These are phyloP conservation scores for Drosophila obscura DNA, from an alignment of 1,140 invertebrate species.

Conservation along the genomic window DNA sequence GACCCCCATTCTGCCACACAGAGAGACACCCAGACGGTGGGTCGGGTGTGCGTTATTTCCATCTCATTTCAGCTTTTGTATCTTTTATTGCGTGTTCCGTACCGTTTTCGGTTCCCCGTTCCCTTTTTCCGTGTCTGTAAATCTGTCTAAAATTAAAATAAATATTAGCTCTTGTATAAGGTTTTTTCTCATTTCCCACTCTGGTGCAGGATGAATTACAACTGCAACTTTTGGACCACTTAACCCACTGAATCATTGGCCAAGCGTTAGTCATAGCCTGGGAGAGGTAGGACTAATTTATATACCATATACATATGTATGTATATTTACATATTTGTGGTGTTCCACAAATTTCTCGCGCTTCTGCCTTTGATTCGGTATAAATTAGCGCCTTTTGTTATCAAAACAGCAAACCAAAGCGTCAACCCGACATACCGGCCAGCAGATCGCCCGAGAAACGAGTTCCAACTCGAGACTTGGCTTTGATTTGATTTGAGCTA, in stretches of 20 bases:
- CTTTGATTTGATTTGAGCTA: not conserved
- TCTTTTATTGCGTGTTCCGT: conserved; percentile 51
- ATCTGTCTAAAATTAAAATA: conserved; percentile 43
- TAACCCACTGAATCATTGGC: too few relatives aligned
- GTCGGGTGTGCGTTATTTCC: conserved; percentile 18
- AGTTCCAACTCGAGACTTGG: conserved; percentile 9
- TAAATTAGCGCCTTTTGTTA: conserved; percentile 71
- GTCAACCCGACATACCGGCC: not conserved
- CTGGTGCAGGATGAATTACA: conserved; percentile 6
- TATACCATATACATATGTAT: too few relatives aligned
- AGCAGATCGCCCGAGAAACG: conserved; percentile 4
- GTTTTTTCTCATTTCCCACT: conserved; percentile 12
- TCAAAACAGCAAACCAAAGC: conserved; percentile 36
- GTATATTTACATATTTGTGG: too few relatives aligned
- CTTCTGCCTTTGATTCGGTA: conserved; percentile 26
- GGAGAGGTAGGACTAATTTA: too few relatives aligned
- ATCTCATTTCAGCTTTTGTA: conserved; percentile 31
- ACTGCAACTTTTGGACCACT: not conserved
- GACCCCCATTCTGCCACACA: conserved; percentile 48
- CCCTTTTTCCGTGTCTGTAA: conserved; percentile 39
- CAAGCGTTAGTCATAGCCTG: too few relatives aligned
- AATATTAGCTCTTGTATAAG: conserved; percentile 21
- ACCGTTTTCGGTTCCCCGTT: not conserved
- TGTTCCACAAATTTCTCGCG: conserved; percentile 23
- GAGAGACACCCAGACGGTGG: not conserved